Evolutionary conservation across 1,140 invertebrate species (phyloP), one percentile per base, ranked within the genome.

Genomic region (Trachelipus rathkii): DNA sequence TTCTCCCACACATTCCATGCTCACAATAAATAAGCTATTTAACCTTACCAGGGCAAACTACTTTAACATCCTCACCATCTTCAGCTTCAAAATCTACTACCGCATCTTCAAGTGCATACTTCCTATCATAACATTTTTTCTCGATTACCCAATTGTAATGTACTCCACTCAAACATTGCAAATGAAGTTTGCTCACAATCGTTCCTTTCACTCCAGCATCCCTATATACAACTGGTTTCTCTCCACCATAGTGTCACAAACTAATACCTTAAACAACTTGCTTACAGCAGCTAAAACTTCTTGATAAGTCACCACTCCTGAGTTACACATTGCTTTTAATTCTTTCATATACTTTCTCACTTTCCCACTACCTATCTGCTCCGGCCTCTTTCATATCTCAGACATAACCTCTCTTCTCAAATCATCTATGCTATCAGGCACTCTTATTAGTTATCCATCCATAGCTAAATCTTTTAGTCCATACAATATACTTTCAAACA

Each of bases 161-260:
- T 5, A 72, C 21, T 10, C 71, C 71, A 11, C 15, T 24, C 19
- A 72, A 10, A 21, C 71, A 72, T 10, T 72, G 71, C 3, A 72
- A 24, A 21, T 43, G 24, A 13, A 72, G n/a, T 10, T 45, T 33
- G 6, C 5, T 15, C 5, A n/a, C 33, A 33, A 1, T 33, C 6
- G 33, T 3, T 33, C 33, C 6, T 3, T 33, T 33, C 33, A 71
- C 13, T 0, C 21, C 11, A 21, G 10, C 69, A 21, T 10, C 9
- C 11, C 71, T 15, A 21, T 72, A 72, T 1, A 72, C 33, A 2
- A 72, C 24, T 6, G 24, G 71, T 24, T 72, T 43, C 44, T 21
- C 71, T 19, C 10, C 50, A n/a, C 71, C 44, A 72, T 45, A 72
- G 24, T 72, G 50, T 24, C 23, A 23, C 11, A 71, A 71, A 33